Conservation (phyloP, 2,797 vertebrate genomes). For the Spinibarbus caldwelli region DNA sequence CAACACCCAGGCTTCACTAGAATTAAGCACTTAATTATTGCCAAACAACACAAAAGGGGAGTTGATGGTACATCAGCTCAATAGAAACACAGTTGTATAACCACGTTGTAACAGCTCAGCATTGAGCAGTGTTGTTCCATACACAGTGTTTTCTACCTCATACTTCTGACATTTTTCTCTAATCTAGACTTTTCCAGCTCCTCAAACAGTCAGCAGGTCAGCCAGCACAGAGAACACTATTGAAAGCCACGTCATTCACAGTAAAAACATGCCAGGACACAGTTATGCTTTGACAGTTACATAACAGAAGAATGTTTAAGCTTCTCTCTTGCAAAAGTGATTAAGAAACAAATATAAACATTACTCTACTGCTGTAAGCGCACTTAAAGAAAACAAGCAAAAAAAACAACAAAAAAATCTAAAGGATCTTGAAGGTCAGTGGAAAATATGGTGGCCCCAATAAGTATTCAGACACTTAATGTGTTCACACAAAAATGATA, state of each 20-base stretch:
- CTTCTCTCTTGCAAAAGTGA: too few relatives aligned
- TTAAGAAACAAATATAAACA: not conserved
- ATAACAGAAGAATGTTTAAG: conserved; percentile 10
- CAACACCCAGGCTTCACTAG: conserved; percentile 36
- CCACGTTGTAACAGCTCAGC: not conserved
- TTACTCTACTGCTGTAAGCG: not conserved
- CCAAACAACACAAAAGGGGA: conserved; percentile 6
- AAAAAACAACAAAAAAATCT: not conserved
- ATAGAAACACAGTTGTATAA: conserved; percentile 22
- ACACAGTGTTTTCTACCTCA: not conserved
- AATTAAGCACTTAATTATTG: conserved; percentile 35
- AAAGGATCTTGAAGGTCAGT: too few relatives aligned
- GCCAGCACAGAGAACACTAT: conserved; percentile 35
- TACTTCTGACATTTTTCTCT: conserved; percentile 21
- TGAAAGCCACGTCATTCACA: not conserved
- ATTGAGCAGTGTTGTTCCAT: not conserved
- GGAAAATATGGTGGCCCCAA: not conserved
- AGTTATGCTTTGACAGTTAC: not conserved
- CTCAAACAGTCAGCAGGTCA: conserved; percentile 19
- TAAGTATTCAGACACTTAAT: not conserved
- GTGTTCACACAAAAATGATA: not conserved
- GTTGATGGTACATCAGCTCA: not conserved
- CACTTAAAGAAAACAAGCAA: not conserved
- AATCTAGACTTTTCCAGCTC: conserved; percentile 33
- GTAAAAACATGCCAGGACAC: conserved; percentile 9